Evolutionary conservation across 2,888 invertebrate genomes (phyloP).

Genomic region (Incurvaria masculella): DNA sequence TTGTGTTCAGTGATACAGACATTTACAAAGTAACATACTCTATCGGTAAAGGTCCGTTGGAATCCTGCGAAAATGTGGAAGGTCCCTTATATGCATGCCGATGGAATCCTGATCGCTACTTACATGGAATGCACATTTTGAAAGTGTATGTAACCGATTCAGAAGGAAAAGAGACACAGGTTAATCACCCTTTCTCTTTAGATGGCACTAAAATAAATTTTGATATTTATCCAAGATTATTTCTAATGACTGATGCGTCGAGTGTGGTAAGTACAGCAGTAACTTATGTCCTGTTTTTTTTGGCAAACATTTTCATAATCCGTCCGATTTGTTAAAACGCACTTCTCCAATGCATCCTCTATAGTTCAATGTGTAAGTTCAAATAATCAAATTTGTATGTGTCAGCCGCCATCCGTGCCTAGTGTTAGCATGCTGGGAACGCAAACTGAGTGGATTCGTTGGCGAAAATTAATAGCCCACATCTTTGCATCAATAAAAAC

Average conservation of each 20-base stretch:
- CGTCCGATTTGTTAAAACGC: too few relatives aligned
- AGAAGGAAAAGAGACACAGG: slow-evolving; percentile 49
- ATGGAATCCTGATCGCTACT: slow-evolving; percentile 71
- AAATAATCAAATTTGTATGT: too few relatives aligned
- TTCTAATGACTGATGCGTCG: slow-evolving; percentile 75
- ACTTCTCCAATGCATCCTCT: too few relatives aligned
- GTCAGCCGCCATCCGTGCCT: too few relatives aligned
- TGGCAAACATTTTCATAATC: too few relatives aligned
- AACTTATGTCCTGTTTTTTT: too few relatives aligned
- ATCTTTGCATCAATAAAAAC: too few relatives aligned
- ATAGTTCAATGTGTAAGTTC: too few relatives aligned
- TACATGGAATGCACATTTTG: slow-evolving; percentile 64
- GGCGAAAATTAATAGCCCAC: too few relatives aligned
- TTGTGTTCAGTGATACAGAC: slow-evolving; percentile 70
- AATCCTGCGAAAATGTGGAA: slow-evolving; percentile 54
- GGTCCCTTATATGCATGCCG: slow-evolving; percentile 69
- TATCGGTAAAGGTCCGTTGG: slow-evolving; percentile 65
- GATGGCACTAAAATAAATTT: slow-evolving; percentile 69
- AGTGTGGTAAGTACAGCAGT: slow-evolving; percentile 72
- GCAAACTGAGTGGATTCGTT: too few relatives aligned
- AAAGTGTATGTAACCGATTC: slow-evolving; percentile 59
- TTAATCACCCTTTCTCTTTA: slow-evolving; percentile 73
- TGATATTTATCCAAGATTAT: slow-evolving; percentile 63
- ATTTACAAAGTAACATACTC: slow-evolving; percentile 64
- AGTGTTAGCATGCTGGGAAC: too few relatives aligned